Conservation (phyloP, 2,888 invertebrate species). For the Drosophila mettleri region DNA sequence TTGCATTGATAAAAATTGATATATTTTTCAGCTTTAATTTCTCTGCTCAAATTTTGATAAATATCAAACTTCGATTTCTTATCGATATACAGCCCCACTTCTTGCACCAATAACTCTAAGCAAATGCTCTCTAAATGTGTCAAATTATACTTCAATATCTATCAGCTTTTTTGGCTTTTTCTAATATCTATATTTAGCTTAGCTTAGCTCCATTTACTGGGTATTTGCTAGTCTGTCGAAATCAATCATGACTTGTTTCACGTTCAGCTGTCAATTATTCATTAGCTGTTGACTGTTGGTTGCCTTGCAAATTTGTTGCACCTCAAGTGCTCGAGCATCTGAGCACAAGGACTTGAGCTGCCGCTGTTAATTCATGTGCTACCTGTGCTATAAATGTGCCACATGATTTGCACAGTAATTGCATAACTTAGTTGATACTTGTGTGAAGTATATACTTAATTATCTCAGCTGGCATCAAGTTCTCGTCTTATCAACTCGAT, state of each 20-base stretch:
- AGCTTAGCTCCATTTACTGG: background rate
- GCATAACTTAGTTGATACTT: constrained; percentile 16
- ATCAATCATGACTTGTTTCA: background rate
- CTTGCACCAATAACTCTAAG: too few relatives aligned
- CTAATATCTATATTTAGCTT: too few relatives aligned
- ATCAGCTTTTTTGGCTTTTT: too few relatives aligned
- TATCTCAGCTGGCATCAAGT: constrained; percentile 30
- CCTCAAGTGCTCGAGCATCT: constrained; percentile 26
- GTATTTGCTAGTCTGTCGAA: background rate
- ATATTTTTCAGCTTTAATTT: too few relatives aligned
- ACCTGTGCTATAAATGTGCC: constrained; percentile 48
- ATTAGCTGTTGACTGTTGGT: constrained; percentile 56
- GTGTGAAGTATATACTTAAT: constrained; percentile 1
- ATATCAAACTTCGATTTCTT: too few relatives aligned
- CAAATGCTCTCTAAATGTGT: too few relatives aligned
- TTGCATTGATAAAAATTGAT: too few relatives aligned
- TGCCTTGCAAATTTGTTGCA: constrained; percentile 57
- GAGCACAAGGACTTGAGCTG: constrained; percentile 31
- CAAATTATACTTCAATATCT: too few relatives aligned
- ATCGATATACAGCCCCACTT: too few relatives aligned
- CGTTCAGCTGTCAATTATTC: constrained; percentile 49
- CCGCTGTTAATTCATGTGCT: constrained; percentile 23
- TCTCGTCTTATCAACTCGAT: constrained; percentile 43
- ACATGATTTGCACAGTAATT: constrained; percentile 12
- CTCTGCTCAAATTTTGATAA: too few relatives aligned